Base-by-base conservation (phyloP, 2,113 vertebrate species). In the Baryphthengus martii region DNA sequence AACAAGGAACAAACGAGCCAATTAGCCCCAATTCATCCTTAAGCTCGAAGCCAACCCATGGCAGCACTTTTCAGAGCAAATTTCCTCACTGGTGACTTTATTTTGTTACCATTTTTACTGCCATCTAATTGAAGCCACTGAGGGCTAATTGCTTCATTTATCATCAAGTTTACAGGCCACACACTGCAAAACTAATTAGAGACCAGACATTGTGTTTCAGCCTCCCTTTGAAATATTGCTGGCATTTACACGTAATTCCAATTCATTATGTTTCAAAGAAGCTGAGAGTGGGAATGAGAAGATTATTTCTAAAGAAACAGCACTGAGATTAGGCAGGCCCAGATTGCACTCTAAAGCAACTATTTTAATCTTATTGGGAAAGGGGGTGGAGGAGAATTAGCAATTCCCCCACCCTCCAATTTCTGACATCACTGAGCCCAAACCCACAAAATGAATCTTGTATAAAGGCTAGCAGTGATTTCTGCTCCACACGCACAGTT, bases 71-170 rank as follows among this genome's bases (percentile, higher is more conserved):
- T 67, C 77, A 85, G 62, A 90, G 88, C 78, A 85, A 68, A 87
- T 93, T 92, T 96, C 76, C 50, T 87, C 26, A 3, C 73, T 92
- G 61, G 78, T 89, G 83, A 82, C 93, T 97, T 94, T 80, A 96
- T 95, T 97, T 95, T 93, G 86, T 94, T 96, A 82, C 93, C 68
- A 17, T 79, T 94, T 97, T 97, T 96, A 96, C 92, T 94, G 93
- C 92, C 83, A 73, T 88, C 87, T 97, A 95, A 97, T 97, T 97
- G 93, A 93, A 96, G 91, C 40, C 82, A 93, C 93, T 93, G 94
- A 97, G 70, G 90, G 84, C 83, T 96, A 95, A 96, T 95, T 94
- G 93, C 94, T 94, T 89, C 80, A 94, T 94, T 95, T 97, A 96
- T 97, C 91, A 96, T 85, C 92, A 87, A 75, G 91, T 90, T 96